Conservation (phyloP, 2,888 invertebrate species). For the Protodeltote pygarga region DNA sequence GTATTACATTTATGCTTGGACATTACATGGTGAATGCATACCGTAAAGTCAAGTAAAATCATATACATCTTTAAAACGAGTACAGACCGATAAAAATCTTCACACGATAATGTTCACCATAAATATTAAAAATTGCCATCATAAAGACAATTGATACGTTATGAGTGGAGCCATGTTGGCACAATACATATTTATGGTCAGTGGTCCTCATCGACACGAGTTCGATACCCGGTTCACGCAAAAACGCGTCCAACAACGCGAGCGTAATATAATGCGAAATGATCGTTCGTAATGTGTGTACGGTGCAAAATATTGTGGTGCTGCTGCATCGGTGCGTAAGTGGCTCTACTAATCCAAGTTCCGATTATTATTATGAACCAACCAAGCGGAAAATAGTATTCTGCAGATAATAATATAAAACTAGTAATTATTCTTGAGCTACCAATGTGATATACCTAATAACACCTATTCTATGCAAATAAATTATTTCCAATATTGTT, state of each 20-base stretch:
- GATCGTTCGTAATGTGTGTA: constrained; percentile 81
- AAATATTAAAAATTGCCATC: constrained; percentile 77
- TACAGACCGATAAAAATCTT: constrained; percentile 52
- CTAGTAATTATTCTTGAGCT: no score
- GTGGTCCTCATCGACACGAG: constrained; percentile 70
- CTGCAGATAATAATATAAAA: no score
- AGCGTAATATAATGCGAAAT: constrained; percentile 77
- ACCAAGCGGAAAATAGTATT: no score
- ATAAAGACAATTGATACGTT: constrained; percentile 84
- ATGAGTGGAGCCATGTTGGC: constrained; percentile 66
- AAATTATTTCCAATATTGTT: no score
- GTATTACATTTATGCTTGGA: no score
- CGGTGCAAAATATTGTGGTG: constrained; percentile 73
- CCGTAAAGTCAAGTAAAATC: background rate
- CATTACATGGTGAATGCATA: no score
- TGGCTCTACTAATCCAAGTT: constrained; percentile 67
- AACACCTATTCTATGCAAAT: no score
- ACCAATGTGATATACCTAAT: no score
- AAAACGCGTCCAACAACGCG: constrained; percentile 64
- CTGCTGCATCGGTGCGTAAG: constrained; percentile 29
- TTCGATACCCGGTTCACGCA: constrained; percentile 68
- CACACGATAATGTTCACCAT: constrained; percentile 67
- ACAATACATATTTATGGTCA: constrained; percentile 73
- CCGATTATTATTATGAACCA: no score
- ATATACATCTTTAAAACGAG: constrained; percentile 8